phyloP scores from a whole-genome alignment of 2,797 vertebrate species.

The Triplophysa bombifrons region DNA sequence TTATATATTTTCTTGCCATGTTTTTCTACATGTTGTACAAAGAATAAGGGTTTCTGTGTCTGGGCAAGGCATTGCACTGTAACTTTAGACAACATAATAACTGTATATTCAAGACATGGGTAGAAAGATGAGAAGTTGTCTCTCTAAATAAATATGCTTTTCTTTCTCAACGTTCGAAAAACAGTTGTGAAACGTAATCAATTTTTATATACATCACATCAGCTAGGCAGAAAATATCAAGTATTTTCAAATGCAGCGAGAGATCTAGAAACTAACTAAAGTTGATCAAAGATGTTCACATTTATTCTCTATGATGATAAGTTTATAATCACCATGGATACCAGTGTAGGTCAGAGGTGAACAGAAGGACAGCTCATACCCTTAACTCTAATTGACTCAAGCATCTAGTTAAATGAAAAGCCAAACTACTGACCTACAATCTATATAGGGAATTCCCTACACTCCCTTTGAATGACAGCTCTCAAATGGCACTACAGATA shows the following conservation, averaged over 20 bases:
- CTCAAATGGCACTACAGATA: too few species aligned
- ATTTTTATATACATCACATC: not conserved
- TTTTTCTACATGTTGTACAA: not conserved
- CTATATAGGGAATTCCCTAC: not conserved
- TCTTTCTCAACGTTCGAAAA: too few species aligned
- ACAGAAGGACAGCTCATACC: not conserved
- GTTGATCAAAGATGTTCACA: not conserved
- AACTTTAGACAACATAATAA: not conserved
- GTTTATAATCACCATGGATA: constrained; percentile 19
- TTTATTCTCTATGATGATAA: not conserved
- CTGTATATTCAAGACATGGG: not conserved
- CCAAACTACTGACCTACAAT: not conserved
- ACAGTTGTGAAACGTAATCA: not conserved
- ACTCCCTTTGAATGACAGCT: not conserved
- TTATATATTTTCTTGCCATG: not conserved
- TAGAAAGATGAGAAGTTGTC: not conserved
- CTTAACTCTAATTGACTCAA: not conserved
- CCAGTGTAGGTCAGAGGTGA: not conserved
- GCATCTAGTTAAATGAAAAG: not conserved
- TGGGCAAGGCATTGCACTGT: not conserved
- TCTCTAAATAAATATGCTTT: not conserved
- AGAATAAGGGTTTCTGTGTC: not conserved
- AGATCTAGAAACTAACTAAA: not conserved
- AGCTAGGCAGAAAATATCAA: not conserved
- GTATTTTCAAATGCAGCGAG: not conserved